phyloP scores from a whole-genome alignment of 2,797 vertebrate genomes.

The Spinus olivaceus region DNA sequence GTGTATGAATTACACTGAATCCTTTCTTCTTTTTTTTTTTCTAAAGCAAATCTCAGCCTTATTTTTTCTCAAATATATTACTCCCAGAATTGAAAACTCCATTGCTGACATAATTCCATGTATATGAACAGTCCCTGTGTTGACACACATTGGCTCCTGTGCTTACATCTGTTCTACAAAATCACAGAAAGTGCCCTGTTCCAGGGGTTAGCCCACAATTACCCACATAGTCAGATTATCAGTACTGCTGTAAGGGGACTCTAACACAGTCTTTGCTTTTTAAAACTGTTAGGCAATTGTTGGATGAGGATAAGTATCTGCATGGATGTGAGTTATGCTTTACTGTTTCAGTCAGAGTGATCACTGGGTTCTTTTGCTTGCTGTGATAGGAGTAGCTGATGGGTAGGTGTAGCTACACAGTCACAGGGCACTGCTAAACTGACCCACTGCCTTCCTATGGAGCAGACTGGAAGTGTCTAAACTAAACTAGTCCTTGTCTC shows the following conservation, averaged over 20 bases:
- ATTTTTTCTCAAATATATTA: neutral
- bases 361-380: neutral
- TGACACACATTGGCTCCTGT: neutral
- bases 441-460: neutral
- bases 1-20: neutral
- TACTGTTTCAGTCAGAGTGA: neutral
- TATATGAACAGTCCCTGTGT: neutral
- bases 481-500: neutral
- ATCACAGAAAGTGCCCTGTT: neutral
- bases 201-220: neutral
- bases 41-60: neutral
- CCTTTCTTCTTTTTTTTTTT: neutral
- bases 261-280: neutral
- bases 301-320: neutral
- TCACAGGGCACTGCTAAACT: neutral
- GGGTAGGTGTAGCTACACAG: neutral
- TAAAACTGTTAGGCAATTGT: neutral
- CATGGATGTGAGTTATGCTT: neutral
- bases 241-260: neutral
- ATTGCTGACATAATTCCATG: neutral
- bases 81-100: neutral
- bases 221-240: accelerated
- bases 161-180: neutral
- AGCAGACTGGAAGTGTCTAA: neutral
- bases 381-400: neutral